Percentiles rank a stretch among this genome's conserved stretches.
Conservation (phyloP, 23 tunicate genomes). For the Phallusia fumigata region DNA sequence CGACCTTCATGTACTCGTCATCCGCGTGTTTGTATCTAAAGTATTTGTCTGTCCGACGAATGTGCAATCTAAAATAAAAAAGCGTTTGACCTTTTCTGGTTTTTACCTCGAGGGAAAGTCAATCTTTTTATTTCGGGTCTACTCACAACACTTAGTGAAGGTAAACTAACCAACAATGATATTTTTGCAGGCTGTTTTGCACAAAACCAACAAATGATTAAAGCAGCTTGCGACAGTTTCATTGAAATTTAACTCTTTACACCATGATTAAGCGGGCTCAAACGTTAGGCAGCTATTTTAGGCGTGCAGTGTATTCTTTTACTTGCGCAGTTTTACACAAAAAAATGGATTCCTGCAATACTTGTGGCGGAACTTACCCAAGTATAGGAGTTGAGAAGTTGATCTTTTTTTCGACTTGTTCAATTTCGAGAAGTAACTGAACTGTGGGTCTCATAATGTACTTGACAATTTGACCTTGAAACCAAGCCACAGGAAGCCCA, state of each 20-base stretch:
- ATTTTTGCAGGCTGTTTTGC: too few relatives aligned
- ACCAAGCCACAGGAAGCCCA: conserved; percentile 38
- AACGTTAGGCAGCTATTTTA: too few relatives aligned
- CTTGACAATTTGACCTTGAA: conserved; percentile 11
- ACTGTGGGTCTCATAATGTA: neutral
- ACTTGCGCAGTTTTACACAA: too few relatives aligned
- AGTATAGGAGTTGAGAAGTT: neutral
- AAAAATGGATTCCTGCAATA: too few relatives aligned
- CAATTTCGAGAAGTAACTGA: neutral
- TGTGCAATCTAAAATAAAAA: neutral
- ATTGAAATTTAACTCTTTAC: too few relatives aligned
- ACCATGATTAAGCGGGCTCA: too few relatives aligned
- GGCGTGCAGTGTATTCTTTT: too few relatives aligned
- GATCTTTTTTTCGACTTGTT: neutral
- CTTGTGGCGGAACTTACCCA: conserved; percentile 10
- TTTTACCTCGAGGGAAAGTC: neutral
- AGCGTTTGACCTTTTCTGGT: neutral
- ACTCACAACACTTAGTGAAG: too few relatives aligned
- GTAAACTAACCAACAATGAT: too few relatives aligned
- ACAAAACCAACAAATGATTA: too few relatives aligned
- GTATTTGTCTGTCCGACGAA: neutral
- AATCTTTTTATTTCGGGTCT: too few relatives aligned
- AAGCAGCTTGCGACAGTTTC: too few relatives aligned
- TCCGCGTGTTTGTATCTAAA: neutral
- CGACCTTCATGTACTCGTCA: conserved; percentile 8